A percentile compares a stretch with the other conserved stretches of the same genome.
These are phyloP conservation scores for Neoseiulus cucumeris DNA, from an alignment of 1,140 invertebrate genomes.

Conservation along the genomic window DNA sequence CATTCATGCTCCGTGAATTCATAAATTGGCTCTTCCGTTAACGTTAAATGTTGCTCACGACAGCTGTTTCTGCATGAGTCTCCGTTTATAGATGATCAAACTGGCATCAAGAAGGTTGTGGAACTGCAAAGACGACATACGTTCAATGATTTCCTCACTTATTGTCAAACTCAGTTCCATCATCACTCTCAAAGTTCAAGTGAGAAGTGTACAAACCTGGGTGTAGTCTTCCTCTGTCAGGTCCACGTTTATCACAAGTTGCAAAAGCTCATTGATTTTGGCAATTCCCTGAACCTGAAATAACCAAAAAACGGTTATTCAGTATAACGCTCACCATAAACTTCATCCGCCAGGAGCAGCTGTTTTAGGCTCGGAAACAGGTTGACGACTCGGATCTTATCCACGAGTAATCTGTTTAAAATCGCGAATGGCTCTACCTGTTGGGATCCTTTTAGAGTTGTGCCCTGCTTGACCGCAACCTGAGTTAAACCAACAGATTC, in stretches of 20 bases:
- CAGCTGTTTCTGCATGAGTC: background rate
- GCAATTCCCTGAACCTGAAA: background rate
- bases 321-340: no score
- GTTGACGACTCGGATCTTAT: no score
- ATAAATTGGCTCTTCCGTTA: no score
- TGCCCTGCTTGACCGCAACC: background rate
- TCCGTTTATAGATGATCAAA: background rate
- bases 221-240: background rate
- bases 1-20: no score
- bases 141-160: background rate
- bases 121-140: background rate
- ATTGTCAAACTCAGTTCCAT: background rate
- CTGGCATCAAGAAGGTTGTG: background rate
- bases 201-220: background rate
- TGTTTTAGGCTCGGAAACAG: no score
- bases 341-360: no score
- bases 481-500: background rate
- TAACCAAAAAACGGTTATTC: no score
- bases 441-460: background rate
- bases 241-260: background rate
- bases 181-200: background rate
- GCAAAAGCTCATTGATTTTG: conserved; percentile 1
- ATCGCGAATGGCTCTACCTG: no score
- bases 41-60: background rate
- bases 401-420: no score